phyloP scores from a whole-genome alignment of 2,797 vertebrate species.

The Argya squamiceps region DNA sequence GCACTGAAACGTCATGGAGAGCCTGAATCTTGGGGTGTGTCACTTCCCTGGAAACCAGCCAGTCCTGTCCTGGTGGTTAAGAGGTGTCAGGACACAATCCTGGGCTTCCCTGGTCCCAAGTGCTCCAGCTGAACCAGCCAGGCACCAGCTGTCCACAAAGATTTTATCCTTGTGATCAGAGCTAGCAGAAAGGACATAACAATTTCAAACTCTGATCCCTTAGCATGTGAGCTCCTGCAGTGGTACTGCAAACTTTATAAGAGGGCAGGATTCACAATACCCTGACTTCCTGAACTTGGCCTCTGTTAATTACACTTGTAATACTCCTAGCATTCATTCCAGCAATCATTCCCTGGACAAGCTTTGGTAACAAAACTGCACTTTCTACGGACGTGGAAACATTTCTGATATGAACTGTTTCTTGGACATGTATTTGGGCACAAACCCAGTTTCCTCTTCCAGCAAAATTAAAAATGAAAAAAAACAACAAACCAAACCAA shows the following conservation, averaged over 20 bases:
- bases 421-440: not conserved
- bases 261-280: not conserved
- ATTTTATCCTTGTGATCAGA: not conserved
- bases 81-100: not conserved
- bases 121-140: not conserved
- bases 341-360: not conserved
- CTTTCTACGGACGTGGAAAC: not conserved
- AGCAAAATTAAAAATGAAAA: not conserved
- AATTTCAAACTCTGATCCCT: not conserved
- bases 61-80: accelerated
- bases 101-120: accelerated
- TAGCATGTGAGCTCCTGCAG: not conserved
- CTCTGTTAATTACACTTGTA: not conserved
- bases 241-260: not conserved
- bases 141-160: not conserved
- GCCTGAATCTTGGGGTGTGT: not conserved
- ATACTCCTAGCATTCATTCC: not conserved
- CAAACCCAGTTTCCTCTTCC: not conserved
- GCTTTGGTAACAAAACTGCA: not conserved
- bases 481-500: not conserved
- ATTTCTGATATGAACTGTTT: not conserved
- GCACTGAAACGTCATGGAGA: not conserved
- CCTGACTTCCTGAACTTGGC: not conserved
- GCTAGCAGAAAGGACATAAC: not conserved
- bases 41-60: not conserved